Conservation (phyloP, 2,797 vertebrate species). For the Nothura maculosa region DNA sequence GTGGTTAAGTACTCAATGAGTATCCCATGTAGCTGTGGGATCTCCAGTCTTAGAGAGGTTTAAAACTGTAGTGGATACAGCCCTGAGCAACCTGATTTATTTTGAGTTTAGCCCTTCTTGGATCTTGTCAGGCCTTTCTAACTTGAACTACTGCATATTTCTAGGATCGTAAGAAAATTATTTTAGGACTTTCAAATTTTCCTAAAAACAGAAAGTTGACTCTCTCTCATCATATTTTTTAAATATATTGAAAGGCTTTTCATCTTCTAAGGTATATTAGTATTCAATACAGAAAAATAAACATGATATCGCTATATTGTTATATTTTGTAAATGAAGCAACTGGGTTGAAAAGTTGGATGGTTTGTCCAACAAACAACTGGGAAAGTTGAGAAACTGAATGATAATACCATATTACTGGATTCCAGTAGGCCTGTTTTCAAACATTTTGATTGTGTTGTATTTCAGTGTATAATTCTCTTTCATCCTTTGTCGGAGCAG, state of each 20-base stretch:
- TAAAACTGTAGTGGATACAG: too few species aligned
- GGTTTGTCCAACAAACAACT: not conserved
- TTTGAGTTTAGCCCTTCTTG: too few species aligned
- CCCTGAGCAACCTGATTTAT: too few species aligned
- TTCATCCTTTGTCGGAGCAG: not conserved
- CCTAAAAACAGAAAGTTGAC: too few species aligned
- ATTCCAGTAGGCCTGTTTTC: not conserved
- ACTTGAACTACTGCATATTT: too few species aligned
- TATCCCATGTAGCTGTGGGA: too few species aligned
- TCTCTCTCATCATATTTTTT: too few species aligned
- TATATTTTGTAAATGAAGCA: not conserved
- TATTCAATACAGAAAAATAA: not conserved
- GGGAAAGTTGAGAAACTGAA: not conserved
- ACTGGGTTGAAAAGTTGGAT: not conserved
- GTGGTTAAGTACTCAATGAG: too few species aligned
- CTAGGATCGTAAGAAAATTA: too few species aligned
- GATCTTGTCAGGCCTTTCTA: too few species aligned
- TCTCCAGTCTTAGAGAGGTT: too few species aligned
- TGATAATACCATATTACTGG: not conserved
- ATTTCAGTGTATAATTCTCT: not conserved
- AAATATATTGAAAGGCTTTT: not conserved
- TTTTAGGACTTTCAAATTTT: too few species aligned
- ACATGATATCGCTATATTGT: not conserved
- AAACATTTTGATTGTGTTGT: not conserved
- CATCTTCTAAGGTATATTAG: not conserved